These are phyloP conservation scores for Melanotus villosus DNA, from an alignment of 2,888 invertebrate genomes.

Conservation along the genomic window DNA sequence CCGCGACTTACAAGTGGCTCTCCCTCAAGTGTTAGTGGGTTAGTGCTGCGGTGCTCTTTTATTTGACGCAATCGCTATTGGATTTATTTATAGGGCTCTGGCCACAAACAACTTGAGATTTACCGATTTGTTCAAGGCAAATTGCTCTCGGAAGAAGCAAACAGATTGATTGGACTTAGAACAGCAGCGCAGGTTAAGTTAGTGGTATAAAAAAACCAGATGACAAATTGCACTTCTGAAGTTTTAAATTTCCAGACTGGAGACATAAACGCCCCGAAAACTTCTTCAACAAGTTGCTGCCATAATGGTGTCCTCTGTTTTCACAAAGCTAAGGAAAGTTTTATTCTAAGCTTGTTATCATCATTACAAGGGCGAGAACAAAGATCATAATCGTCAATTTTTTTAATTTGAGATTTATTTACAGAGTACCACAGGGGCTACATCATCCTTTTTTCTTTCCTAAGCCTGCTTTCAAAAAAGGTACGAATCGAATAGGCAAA, in stretches of 20 bases:
- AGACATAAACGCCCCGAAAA: too few relatives aligned
- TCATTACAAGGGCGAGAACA: too few relatives aligned
- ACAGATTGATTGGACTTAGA: conserved; percentile 33
- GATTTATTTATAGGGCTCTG: conserved; percentile 49
- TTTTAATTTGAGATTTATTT: too few relatives aligned
- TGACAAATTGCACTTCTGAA: conserved; percentile 9
- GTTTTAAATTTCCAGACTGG: conserved; percentile 15
- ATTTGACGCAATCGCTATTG: conserved; percentile 49
- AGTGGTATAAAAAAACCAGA: not conserved
- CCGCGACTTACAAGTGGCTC: conserved; percentile 55
- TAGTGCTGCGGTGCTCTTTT: conserved; percentile 43
- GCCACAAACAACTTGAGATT: conserved; percentile 47
- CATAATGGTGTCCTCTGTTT: too few relatives aligned
- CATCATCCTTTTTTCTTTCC: too few relatives aligned
- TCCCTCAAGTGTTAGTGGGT: conserved; percentile 51
- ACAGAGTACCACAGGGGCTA: too few relatives aligned
- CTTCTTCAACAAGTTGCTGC: too few relatives aligned
- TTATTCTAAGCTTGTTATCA: too few relatives aligned
- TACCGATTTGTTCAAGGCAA: conserved; percentile 39
- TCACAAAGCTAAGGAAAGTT: too few relatives aligned
- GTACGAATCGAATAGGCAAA: too few relatives aligned
- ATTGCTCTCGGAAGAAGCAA: conserved; percentile 40
- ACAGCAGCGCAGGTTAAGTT: not conserved
- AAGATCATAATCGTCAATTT: too few relatives aligned
- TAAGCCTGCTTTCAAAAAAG: too few relatives aligned